Evolutionary conservation across 2,797 vertebrate species (phyloP), one percentile per base, ranked within the genome.

Genomic region (Falco berigora): DNA sequence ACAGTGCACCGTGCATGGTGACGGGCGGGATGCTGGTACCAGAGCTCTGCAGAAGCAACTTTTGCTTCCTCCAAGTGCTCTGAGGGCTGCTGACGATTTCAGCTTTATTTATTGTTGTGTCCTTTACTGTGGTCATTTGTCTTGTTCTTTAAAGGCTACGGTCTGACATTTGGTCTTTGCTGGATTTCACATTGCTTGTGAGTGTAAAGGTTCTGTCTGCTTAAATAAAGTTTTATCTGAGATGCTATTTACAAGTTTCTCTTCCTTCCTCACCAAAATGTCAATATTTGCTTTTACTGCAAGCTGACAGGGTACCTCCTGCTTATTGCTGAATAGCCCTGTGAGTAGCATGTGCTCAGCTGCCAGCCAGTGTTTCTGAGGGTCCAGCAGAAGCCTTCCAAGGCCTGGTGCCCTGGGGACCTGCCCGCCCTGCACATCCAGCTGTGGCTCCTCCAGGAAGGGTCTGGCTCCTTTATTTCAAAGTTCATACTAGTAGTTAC

Each of bases 101-200:
- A 96, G 88, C 88, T 96, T 96, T 92, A 86, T 47, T 95, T 94
- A 92, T 88, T 88, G 79, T 86, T 59, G 89, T 94, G 93, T 97
- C 85, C 90, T 95, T 93, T 84, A 72, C 90, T 72, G 36, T 61
- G 68, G 83, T 94, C 79, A 80, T 97, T 96, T 96, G 46, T 80
- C 94, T 95, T 96, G 83, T 47, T 84, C 84, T 96, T 96, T 92
- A 98, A 98, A 98, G 96, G 96, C 94, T 97, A 92, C 2, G 0
- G 20, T 34, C 89, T 98, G 97, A 97, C 97, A 97, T 97, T 97
- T 97, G 95, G 68, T 96, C 95, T 96, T 96, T 58, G 85, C 71
- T 85, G 78, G 88, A 96, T 96, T 95, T 83, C 38, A 9, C 58
- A 21, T 80, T 24, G 28, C 86, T 95, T 92, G 77, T 84, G 83